These are phyloP conservation scores for Peromyscus nudipes DNA, from an alignment of 2,797 vertebrate species.

Conservation along the genomic window DNA sequence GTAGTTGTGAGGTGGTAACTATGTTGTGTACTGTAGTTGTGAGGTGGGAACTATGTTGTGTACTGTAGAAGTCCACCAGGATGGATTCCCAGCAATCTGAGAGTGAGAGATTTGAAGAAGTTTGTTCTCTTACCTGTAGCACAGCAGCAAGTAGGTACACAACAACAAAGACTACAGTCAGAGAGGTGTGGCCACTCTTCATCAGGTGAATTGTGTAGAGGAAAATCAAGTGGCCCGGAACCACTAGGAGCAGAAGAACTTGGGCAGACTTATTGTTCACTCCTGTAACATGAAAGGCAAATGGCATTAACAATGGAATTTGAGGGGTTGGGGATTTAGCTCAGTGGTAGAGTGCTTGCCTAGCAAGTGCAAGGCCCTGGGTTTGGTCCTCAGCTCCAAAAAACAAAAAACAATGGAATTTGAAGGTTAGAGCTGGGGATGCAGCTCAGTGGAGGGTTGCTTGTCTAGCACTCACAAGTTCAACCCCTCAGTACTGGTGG, in stretches of 20 bases:
- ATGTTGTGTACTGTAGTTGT: neutral
- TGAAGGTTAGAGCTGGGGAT: neutral
- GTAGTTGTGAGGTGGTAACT: neutral
- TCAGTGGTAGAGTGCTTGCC: neutral
- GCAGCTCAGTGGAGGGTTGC: neutral
- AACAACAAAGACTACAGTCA: constrained; percentile 94
- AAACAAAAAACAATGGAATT: neutral
- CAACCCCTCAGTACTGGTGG: neutral
- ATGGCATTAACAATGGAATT: neutral
- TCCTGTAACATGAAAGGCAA: constrained; percentile 86
- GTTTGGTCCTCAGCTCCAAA: too few relatives aligned
- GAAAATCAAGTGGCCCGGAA: constrained; percentile 97
- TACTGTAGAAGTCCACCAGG: neutral
- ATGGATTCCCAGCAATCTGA: neutral
- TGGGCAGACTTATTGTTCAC: constrained; percentile 97
- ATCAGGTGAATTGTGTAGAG: constrained; percentile 97
- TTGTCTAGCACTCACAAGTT: neutral
- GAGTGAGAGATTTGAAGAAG: neutral
- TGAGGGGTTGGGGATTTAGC: neutral
- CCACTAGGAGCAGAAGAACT: constrained; percentile 94
- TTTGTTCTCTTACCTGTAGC: constrained; percentile 93
- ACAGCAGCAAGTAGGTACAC: constrained; percentile 95
- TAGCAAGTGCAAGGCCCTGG: too few relatives aligned
- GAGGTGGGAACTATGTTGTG: neutral
- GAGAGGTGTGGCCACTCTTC: constrained; percentile 97